Percentiles rank a stretch among this genome's conserved stretches.
phyloP scores from a whole-genome alignment of 1,140 invertebrate genomes.

The Ericerus pela region DNA sequence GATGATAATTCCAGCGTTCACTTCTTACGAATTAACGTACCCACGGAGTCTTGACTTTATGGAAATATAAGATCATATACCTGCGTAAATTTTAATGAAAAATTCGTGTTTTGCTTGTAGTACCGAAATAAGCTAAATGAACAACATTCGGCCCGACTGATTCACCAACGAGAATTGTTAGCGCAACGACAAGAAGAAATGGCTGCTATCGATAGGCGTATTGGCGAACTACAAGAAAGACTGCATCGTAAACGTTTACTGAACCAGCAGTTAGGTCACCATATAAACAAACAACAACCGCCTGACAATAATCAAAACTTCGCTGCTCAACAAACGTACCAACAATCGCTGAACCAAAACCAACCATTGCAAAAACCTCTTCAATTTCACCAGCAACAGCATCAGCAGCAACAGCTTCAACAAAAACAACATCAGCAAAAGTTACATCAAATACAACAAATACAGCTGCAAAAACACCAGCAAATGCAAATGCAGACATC shows the following conservation, averaged over 20 bases:
- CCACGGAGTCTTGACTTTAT: too few relatives aligned
- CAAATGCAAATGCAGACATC: too few relatives aligned
- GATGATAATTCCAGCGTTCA: too few relatives aligned
- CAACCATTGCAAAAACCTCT: slow-evolving; percentile 23
- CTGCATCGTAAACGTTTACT: slow-evolving; percentile 72
- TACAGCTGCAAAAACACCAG: too few relatives aligned
- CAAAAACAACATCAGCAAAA: background rate
- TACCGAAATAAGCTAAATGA: slow-evolving; percentile 91
- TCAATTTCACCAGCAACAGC: slow-evolving; percentile 1
- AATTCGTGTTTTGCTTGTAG: slow-evolving; percentile 36
- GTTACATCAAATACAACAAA: too few relatives aligned
- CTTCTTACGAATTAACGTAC: too few relatives aligned
- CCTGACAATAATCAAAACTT: background rate
- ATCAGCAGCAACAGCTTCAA: background rate
- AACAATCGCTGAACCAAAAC: slow-evolving; percentile 20
- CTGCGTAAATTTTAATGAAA: too few relatives aligned
- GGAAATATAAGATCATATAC: too few relatives aligned
- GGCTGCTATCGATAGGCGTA: slow-evolving; percentile 75
- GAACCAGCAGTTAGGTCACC: slow-evolving; percentile 68
- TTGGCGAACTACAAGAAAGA: slow-evolving; percentile 80
- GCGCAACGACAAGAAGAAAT: slow-evolving; percentile 77
- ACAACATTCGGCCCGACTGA: slow-evolving; percentile 75
- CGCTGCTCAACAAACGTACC: slow-evolving; percentile 13
- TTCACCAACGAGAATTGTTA: slow-evolving; percentile 70
- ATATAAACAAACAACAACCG: slow-evolving; percentile 36